Base-by-base conservation (phyloP, 1,140 invertebrate genomes). In the Micrasema minimum region DNA sequence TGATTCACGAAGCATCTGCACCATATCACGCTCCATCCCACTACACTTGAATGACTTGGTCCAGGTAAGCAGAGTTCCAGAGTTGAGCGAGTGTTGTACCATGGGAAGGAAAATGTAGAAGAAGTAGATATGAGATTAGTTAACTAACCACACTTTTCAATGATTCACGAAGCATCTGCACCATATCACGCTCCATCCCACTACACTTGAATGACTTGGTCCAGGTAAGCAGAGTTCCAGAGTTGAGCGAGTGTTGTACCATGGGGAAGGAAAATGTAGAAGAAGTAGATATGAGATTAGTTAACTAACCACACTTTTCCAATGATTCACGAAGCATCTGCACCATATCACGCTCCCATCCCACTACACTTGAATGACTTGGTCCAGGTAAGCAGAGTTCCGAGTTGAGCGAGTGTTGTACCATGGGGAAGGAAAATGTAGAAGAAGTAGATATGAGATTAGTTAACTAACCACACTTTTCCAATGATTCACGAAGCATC, bases 221-320 rank as follows among this genome's bases (percentile, higher is more conserved):
- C 98, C 98, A 99, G 7, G 90, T 89, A 35, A 94, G 91, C 31
- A 99, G 87, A 22, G 89, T 84, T 10, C 95, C 98, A 62, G 92
- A 91, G 2, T 93, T 93, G 2, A 99, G 86, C 0, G 96, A 96
- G 57, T 92, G 83, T 80, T 99, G 97, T 31, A 86, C 85, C 79
- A 97, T 90, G 0, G 98, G 98, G 81, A 99, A 99, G 75, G 96
- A 99, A 84, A 99, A 99, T 0, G 98, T 99, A 81, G 99, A 99
- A 0, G n/a, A n/a, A n/a, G n/a, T n/a, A n/a, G n/a, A n/a, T n/a
- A n/a, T n/a, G n/a, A n/a, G n/a, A n/a, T n/a, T n/a, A n/a, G n/a
- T n/a, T n/a, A n/a, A 64, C 71, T 65, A 38, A 74, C 87, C 87
- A 77, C 89, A 85, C 66, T 89, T 85, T 2, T 81, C 79, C 43